These are phyloP conservation scores for Serrognathus titanus DNA, from an alignment of 2,888 invertebrate genomes.

Conservation along the genomic window DNA sequence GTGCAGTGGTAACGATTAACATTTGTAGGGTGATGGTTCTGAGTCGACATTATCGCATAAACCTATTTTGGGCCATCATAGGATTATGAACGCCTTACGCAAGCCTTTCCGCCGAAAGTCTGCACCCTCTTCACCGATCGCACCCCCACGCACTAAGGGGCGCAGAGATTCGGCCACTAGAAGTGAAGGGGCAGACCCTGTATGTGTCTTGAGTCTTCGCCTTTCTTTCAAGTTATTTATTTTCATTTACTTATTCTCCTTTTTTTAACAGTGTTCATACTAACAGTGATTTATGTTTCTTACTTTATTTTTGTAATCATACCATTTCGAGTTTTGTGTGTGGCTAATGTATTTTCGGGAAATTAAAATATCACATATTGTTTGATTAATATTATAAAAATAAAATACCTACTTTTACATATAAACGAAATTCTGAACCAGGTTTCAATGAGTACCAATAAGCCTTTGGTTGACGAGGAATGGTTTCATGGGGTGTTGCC, in stretches of 20 bases:
- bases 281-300: not conserved
- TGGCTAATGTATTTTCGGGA: not conserved
- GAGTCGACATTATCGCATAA: slow-evolving; percentile 50
- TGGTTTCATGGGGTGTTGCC: slow-evolving; percentile 98
- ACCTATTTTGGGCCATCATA: slow-evolving; percentile 49
- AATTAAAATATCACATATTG: not conserved
- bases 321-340: not conserved
- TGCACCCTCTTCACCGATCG: slow-evolving; percentile 61
- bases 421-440: slow-evolving; percentile 16
- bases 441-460: slow-evolving; percentile 52
- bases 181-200: slow-evolving; percentile 46
- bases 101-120: slow-evolving; percentile 69
- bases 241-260: not conserved
- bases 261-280: not conserved
- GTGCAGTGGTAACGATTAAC: not conserved
- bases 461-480: slow-evolving; percentile 83
- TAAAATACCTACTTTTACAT: not conserved
- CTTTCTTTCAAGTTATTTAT: not conserved
- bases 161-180: slow-evolving; percentile 46
- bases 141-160: slow-evolving; percentile 53
- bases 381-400: not conserved
- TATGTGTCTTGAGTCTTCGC: slow-evolving; percentile 27
- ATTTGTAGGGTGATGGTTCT: slow-evolving; percentile 51
- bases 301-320: not conserved
- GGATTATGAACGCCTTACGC: slow-evolving; percentile 61